Evolutionary conservation across 1,140 invertebrate species (phyloP).

Genomic region (Pogonognathellus flavescens): DNA sequence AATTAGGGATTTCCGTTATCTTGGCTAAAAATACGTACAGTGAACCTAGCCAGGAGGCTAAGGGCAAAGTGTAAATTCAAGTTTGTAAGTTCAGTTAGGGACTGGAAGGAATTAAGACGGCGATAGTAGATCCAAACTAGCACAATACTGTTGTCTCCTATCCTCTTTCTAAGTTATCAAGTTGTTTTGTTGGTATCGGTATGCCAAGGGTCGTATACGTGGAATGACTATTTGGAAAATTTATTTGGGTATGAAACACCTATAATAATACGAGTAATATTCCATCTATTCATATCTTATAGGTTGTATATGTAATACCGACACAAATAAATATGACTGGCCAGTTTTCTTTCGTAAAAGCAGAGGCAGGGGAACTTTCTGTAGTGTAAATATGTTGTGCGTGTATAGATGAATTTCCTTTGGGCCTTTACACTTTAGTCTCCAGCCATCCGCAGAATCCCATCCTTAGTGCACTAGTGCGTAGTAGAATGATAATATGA

Average conservation of each 20-base stretch:
- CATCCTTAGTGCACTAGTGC: slow-evolving; percentile 1
- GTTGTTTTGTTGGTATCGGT: slow-evolving; percentile 23
- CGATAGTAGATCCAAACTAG: slow-evolving; percentile 20
- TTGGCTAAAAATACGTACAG: slow-evolving; percentile 22
- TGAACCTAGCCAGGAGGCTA: neutral
- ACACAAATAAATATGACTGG: neutral
- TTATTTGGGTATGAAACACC: neutral
- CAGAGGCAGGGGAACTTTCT: slow-evolving; percentile 35
- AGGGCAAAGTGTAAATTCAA: slow-evolving; percentile 35
- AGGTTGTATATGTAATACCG: neutral
- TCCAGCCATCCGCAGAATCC: slow-evolving; percentile 45
- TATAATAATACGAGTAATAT: too few species aligned
- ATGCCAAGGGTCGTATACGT: too few species aligned
- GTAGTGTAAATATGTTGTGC: slow-evolving; percentile 15
- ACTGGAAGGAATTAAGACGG: slow-evolving; percentile 12
- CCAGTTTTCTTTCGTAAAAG: slow-evolving; percentile 43
- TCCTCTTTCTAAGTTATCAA: slow-evolving; percentile 26
- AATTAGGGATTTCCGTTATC: slow-evolving; percentile 41
- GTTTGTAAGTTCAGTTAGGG: slow-evolving; percentile 9
- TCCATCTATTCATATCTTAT: too few species aligned
- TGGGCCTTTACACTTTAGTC: slow-evolving; percentile 40
- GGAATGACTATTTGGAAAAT: neutral
- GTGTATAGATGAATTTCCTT: slow-evolving; percentile 40
- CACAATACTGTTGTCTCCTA: slow-evolving; percentile 5
- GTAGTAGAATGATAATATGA: neutral